Percentiles rank a stretch among this genome's conserved stretches.
phyloP scores from a whole-genome alignment of 2,888 invertebrate genomes.

The Synanthedon tipuliformis region DNA sequence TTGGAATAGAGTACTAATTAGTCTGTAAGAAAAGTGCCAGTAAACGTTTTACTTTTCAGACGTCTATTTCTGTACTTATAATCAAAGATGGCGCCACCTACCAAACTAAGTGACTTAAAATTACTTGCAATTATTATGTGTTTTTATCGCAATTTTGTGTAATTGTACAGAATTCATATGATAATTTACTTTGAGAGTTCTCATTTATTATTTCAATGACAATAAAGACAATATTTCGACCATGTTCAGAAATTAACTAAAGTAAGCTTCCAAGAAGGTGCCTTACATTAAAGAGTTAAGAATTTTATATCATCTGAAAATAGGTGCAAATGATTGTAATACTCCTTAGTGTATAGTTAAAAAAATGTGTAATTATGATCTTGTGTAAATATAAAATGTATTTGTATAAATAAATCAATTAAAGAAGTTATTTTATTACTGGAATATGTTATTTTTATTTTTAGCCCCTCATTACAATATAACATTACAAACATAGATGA shows the following conservation, averaged over 20 bases:
- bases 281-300: conserved; percentile 37
- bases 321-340: conserved; percentile 54
- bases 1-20: too few relatives aligned
- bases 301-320: neutral
- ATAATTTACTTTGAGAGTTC: too few relatives aligned
- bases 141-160: too few relatives aligned
- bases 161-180: too few relatives aligned
- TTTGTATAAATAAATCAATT: conserved; percentile 54
- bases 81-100: too few relatives aligned
- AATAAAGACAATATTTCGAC: conserved; percentile 14
- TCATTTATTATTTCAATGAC: neutral
- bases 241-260: conserved; percentile 24
- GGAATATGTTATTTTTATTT: conserved; percentile 22
- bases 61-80: too few relatives aligned
- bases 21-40: too few relatives aligned
- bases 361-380: conserved; percentile 40
- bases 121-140: too few relatives aligned
- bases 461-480: too few relatives aligned
- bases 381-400: conserved; percentile 52
- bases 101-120: too few relatives aligned
- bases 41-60: too few relatives aligned
- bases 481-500: too few relatives aligned
- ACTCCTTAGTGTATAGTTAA: conserved; percentile 40
- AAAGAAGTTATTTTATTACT: conserved; percentile 67
- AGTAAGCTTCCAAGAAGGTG: conserved; percentile 51